Evolutionary conservation across 2,797 vertebrate genomes (phyloP), one percentile per base, ranked within the genome.

Genomic region (Hydrolagus colliei): DNA sequence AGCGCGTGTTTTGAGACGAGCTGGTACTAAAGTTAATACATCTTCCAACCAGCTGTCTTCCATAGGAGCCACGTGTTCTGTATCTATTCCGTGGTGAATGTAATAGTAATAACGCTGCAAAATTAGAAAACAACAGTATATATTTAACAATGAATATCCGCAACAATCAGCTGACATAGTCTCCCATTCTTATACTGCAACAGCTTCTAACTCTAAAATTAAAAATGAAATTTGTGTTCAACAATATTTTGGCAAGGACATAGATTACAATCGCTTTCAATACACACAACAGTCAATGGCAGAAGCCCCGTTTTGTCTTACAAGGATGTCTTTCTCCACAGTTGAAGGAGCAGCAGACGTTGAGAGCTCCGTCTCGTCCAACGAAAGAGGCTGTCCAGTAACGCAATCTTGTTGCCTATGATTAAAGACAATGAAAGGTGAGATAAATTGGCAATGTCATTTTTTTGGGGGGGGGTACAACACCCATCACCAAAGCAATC

Each of bases 11-110:
- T 91, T 95, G 82, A 96, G 90, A 86, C 90, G 92, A 18, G 87
- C 27, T 4, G 96, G 95, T 7, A 97, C 91, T 89, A 92, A 89
- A 20, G 76, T 27, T 84, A 94, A 86, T 72, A 97, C 90, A 2
- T 93, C 91, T 22, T 94, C 88, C 75, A 97, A 88, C 94, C 95
- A 96, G 0, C 92, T 94, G n/a, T 95, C 92, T 68, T 94, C 92
- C 92, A 98, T 89, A 16, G 93, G 91, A 72, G 94, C 90, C 88
- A 96, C 91, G 0, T 95, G 90, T 63, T 94, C 90, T 0, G 92
- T 92, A 87, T 95, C 93, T 52, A 96, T 94, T 85, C 95, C 96
- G 16, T 94, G 92, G 86, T 90, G 90, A 87, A 97, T 95, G 86
- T 95, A 96, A 88, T 93, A 91, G 84, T 93, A 91, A 88, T 94